A percentile compares a stretch with the other conserved stretches of the same genome.
Conservation (phyloP, 2,888 invertebrate genomes). For the Apotomis betuletana region DNA sequence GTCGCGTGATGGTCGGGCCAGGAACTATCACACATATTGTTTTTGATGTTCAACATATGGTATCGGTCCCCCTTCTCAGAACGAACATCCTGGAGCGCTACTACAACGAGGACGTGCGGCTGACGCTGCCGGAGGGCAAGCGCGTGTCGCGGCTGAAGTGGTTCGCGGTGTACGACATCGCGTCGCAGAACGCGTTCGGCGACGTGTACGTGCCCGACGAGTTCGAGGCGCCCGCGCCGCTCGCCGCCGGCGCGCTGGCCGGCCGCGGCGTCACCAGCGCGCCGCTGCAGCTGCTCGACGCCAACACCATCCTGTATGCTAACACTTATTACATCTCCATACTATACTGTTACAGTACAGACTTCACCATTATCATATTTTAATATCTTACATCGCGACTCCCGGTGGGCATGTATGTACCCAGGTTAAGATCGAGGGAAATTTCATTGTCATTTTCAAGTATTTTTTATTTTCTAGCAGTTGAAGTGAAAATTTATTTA, state of each 20-base stretch:
- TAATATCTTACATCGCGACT: too few species aligned
- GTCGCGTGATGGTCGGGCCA: too few species aligned
- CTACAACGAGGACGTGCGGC: slow-evolving; percentile 91
- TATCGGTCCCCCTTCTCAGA: slow-evolving; percentile 73
- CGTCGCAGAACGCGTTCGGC: slow-evolving; percentile 93
- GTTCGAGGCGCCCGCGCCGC: slow-evolving; percentile 92
- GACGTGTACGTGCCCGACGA: slow-evolving; percentile 96
- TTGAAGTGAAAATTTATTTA: too few species aligned
- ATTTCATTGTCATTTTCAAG: too few species aligned
- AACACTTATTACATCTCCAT: too few species aligned
- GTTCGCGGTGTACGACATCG: slow-evolving; percentile 94
- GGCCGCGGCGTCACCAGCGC: slow-evolving; percentile 86
- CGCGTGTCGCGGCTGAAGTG: slow-evolving; percentile 94
- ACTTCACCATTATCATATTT: too few species aligned
- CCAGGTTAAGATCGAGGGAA: too few species aligned
- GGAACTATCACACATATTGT: too few species aligned
- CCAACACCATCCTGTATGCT: slow-evolving; percentile 82
- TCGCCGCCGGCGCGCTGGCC: slow-evolving; percentile 73
- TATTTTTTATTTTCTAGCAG: too few species aligned
- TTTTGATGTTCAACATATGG: too few species aligned
- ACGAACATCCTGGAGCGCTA: slow-evolving; percentile 94
- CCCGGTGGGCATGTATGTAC: too few species aligned
- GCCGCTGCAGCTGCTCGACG: slow-evolving; percentile 89
- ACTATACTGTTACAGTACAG: slow-evolving; percentile 69
- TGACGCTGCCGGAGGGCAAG: slow-evolving; percentile 92